Evolutionary conservation across 2,888 invertebrate genomes (phyloP).

Genomic region (Drosophila borealis): DNA sequence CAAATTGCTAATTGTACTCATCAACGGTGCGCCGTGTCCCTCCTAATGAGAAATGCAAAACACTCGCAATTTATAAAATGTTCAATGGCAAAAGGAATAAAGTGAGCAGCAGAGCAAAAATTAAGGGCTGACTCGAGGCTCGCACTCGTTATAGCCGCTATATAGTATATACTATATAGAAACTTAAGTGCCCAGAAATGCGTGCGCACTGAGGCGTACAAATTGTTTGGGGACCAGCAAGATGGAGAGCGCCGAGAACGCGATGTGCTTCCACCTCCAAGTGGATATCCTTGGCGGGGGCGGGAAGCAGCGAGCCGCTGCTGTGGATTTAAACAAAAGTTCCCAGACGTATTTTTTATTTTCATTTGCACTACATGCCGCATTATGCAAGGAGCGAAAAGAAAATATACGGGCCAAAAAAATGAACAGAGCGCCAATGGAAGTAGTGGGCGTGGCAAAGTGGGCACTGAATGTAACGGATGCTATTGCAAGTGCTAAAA

Average conservation of each 20-base stretch:
- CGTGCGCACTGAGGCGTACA: conserved; percentile 75
- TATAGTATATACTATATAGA: conserved; percentile 51
- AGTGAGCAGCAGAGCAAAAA: conserved; percentile 60
- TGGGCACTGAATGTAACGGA: conserved; percentile 54
- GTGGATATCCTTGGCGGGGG: conserved; percentile 27
- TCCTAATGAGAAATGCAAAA: conserved; percentile 77
- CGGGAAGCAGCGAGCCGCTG: conserved; percentile 22
- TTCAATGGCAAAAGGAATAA: conserved; percentile 65
- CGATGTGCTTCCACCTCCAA: conserved; percentile 37
- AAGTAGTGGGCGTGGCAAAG: conserved; percentile 17
- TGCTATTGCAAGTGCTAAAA: conserved; percentile 61
- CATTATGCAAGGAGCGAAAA: conserved; percentile 60
- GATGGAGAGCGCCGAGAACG: conserved; percentile 21
- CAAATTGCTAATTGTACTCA: conserved; percentile 80
- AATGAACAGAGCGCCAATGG: background rate
- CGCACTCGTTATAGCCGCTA: conserved; percentile 32
- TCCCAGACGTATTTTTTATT: conserved; percentile 66
- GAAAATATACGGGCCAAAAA: conserved; percentile 31
- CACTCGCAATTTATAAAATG: conserved; percentile 75
- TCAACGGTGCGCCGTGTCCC: conserved; percentile 47
- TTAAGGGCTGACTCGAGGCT: conserved; percentile 55
- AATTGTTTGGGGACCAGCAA: conserved; percentile 72
- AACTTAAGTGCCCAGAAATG: conserved; percentile 79
- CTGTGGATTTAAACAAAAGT: conserved; percentile 72
- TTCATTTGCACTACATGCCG: conserved; percentile 62